Evolutionary conservation across 2,888 invertebrate genomes (phyloP).

Genomic region (Pseudoips prasinana): DNA sequence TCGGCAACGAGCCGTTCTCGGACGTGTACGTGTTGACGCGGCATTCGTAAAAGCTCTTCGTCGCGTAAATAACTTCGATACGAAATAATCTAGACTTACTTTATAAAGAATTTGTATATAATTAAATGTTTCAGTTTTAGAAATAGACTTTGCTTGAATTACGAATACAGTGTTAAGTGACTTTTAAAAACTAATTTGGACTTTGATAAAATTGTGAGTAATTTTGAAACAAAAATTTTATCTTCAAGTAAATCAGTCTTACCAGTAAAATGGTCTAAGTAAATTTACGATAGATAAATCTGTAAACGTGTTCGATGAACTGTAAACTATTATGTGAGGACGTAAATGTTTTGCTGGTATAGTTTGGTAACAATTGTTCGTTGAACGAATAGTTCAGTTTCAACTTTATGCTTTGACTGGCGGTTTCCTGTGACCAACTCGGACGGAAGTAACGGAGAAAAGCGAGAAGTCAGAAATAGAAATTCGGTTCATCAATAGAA

Average conservation of each 20-base stretch:
- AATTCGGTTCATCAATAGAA: slow-evolving; percentile 40
- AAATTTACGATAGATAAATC: slow-evolving; percentile 3
- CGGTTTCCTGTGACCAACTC: slow-evolving; percentile 52
- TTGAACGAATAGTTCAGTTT: slow-evolving; percentile 37
- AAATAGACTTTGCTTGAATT: slow-evolving; percentile 5
- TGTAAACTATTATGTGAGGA: slow-evolving; percentile 28
- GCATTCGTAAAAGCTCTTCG: slow-evolving; percentile 25
- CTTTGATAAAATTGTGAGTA: not conserved
- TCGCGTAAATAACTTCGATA: slow-evolving; percentile 73
- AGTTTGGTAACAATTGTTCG: slow-evolving; percentile 50
- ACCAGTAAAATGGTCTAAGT: too few relatives aligned
- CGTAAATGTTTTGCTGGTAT: slow-evolving; percentile 34
- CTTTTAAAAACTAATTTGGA: slow-evolving; percentile 4
- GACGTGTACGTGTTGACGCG: slow-evolving; percentile 35
- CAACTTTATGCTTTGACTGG: slow-evolving; percentile 57
- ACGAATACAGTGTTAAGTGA: slow-evolving; percentile 6
- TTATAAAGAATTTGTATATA: slow-evolving; percentile 6
- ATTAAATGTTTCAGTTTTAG: slow-evolving; percentile 1
- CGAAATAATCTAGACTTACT: slow-evolving; percentile 23
- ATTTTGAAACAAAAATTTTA: slow-evolving; percentile 6
- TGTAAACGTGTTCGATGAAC: slow-evolving; percentile 15
- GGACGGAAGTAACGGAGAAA: slow-evolving; percentile 53
- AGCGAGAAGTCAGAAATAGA: slow-evolving; percentile 62
- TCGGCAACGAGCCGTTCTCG: slow-evolving; percentile 53
- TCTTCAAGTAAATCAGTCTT: too few relatives aligned